phyloP scores from a whole-genome alignment of 1,140 invertebrate species.

The Bombus polaris region DNA sequence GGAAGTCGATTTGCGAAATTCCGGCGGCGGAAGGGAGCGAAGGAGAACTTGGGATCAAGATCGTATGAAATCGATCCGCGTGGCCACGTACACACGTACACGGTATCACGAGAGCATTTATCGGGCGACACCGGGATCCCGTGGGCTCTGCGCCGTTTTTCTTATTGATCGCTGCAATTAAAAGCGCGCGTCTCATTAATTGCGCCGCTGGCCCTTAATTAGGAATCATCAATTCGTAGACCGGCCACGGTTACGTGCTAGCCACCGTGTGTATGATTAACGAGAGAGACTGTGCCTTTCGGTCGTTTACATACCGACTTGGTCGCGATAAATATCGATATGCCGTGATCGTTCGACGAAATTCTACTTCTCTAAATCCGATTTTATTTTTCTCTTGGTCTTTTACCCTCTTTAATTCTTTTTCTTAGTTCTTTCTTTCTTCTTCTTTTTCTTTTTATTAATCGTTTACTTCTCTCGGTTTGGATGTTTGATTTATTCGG shows the following conservation, averaged over 20 bases:
- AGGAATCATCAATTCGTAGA: slow-evolving; percentile 79
- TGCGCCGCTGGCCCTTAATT: slow-evolving; percentile 78
- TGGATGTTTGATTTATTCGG: not conserved
- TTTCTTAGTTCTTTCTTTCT: no score
- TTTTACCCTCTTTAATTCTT: not conserved
- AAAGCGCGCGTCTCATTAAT: slow-evolving; percentile 80
- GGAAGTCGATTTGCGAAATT: slow-evolving; percentile 66
- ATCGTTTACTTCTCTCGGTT: no score
- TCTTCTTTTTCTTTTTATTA: no score
- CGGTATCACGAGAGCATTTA: slow-evolving; percentile 81
- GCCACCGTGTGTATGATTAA: slow-evolving; percentile 68
- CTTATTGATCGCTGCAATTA: slow-evolving; percentile 81
- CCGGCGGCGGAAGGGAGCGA: not conserved
- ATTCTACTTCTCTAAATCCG: not conserved
- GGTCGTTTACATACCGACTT: slow-evolving; percentile 52
- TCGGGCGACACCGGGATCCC: slow-evolving; percentile 66
- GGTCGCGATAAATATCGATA: slow-evolving; percentile 67
- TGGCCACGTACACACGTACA: slow-evolving; percentile 52
- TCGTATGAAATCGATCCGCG: slow-evolving; percentile 27
- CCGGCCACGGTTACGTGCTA: slow-evolving; percentile 52
- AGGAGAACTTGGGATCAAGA: not conserved
- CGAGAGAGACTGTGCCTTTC: slow-evolving; percentile 50
- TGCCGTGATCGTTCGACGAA: slow-evolving; percentile 46
- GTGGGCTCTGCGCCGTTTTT: slow-evolving; percentile 28
- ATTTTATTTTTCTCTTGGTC: slow-evolving; percentile 7